Percentiles rank a stretch among this genome's conserved stretches.
Conservation (phyloP, 2,888 invertebrate genomes). For the Pemphredon lugubris region DNA sequence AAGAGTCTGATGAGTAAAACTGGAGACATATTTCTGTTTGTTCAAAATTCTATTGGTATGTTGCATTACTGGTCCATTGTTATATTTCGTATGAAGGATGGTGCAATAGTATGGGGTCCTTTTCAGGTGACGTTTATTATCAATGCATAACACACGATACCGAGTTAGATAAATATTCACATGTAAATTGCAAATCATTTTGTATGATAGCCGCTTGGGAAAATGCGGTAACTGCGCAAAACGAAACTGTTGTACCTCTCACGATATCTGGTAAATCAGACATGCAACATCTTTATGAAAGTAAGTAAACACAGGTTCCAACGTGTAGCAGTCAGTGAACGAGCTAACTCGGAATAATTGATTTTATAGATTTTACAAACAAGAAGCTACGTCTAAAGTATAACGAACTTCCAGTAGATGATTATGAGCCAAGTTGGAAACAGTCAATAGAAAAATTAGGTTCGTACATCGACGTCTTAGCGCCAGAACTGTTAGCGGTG, state of each 20-base stretch:
- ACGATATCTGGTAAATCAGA: conserved; percentile 64
- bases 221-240: conserved; percentile 55
- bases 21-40: conserved; percentile 65
- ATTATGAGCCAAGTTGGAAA: conserved; percentile 67
- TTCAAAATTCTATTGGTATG: conserved; percentile 76
- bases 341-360: neutral
- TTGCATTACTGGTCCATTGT: conserved; percentile 2
- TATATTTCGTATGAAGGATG: neutral
- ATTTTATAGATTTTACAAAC: conserved; percentile 65
- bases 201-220: conserved; percentile 74
- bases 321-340: neutral
- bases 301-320: conserved; percentile 57
- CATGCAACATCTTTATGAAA: conserved; percentile 66
- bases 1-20: conserved; percentile 56
- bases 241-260: conserved; percentile 65
- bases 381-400: conserved; percentile 39
- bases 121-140: conserved; percentile 77
- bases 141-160: conserved; percentile 73
- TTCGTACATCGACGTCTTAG: conserved; percentile 73
- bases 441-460: conserved; percentile 70
- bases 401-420: neutral
- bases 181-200: conserved; percentile 68
- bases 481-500: conserved; percentile 73
- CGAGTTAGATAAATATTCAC: conserved; percentile 61
- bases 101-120: neutral